These are phyloP conservation scores for Aphodius granarius DNA, from an alignment of 2,888 invertebrate genomes.

Conservation along the genomic window DNA sequence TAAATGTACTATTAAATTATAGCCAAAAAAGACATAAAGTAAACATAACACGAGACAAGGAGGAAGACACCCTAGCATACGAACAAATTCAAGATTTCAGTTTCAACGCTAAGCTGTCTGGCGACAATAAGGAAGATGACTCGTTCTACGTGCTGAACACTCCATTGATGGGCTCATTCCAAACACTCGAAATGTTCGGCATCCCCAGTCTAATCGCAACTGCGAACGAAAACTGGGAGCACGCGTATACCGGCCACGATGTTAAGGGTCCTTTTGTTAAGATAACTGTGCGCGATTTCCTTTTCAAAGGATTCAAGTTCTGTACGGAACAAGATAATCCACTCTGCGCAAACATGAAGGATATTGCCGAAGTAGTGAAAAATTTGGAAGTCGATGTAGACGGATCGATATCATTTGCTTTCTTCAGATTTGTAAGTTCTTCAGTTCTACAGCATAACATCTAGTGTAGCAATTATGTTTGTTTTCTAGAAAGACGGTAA, in stretches of 20 bases:
- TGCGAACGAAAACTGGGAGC: background rate
- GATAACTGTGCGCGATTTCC: constrained; percentile 58
- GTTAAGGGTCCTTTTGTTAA: constrained; percentile 26
- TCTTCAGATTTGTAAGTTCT: constrained; percentile 22
- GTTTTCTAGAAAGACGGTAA: constrained; percentile 57
- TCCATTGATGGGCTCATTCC: constrained; percentile 46
- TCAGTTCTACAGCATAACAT: background rate
- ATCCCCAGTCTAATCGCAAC: background rate
- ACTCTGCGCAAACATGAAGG: background rate
- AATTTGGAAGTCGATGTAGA: constrained; percentile 11
- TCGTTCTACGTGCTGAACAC: constrained; percentile 56
- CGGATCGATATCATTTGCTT: constrained; percentile 18
- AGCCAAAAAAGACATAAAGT: constrained; percentile 48
- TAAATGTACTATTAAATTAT: no score
- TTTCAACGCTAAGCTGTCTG: constrained; percentile 63
- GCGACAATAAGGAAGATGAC: constrained; percentile 61
- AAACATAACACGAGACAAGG: constrained; percentile 53
- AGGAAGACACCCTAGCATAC: constrained; percentile 51
- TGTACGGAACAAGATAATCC: constrained; percentile 44
- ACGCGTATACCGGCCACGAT: background rate
- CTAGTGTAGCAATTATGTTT: background rate
- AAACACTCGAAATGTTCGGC: background rate
- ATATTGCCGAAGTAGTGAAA: background rate
- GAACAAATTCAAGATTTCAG: constrained; percentile 53
- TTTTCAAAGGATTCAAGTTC: constrained; percentile 63